phyloP scores from a whole-genome alignment of 2,797 vertebrate species.

The Muscicapa striata region DNA sequence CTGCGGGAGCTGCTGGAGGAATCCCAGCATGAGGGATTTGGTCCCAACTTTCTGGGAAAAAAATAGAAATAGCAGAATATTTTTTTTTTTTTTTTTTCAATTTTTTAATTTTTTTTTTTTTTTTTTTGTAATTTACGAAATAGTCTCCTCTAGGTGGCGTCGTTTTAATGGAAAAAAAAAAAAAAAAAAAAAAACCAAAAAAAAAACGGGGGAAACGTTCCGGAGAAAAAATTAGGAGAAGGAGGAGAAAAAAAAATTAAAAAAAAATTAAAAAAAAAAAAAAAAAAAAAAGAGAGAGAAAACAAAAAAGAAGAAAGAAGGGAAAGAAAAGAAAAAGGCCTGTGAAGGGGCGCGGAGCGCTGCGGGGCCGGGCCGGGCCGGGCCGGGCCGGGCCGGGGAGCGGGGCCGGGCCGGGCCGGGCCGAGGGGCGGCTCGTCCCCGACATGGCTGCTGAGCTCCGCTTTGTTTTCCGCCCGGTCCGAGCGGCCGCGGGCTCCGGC shows the following conservation, averaged over 20 bases:
- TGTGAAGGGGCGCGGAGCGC: not conserved
- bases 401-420: not conserved
- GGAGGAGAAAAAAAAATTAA: not conserved
- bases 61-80: slow-evolving; percentile 73
- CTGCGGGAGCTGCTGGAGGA: not conserved
- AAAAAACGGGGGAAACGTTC: not conserved
- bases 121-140: slow-evolving; percentile 71
- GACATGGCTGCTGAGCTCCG: slow-evolving; percentile 73
- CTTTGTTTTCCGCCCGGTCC: slow-evolving; percentile 67
- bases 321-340: not conserved
- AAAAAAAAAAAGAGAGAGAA: not conserved
- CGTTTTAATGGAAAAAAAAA: slow-evolving; percentile 68
- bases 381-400: too few relatives aligned
- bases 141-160: slow-evolving; percentile 77
- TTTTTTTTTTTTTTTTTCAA: slow-evolving; percentile 69
- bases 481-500: not conserved
- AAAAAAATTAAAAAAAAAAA: not conserved
- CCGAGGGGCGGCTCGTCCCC: slow-evolving; percentile 70
- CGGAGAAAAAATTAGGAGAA: slow-evolving; percentile 66
- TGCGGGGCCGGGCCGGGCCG: not conserved
- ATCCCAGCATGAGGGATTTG: not conserved
- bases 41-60: slow-evolving; percentile 7
- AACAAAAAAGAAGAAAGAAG: not conserved
- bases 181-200: not conserved
- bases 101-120: slow-evolving; percentile 69